Base-by-base conservation (phyloP, 2,113 vertebrate species). In the Emydura subglobosa region DNA sequence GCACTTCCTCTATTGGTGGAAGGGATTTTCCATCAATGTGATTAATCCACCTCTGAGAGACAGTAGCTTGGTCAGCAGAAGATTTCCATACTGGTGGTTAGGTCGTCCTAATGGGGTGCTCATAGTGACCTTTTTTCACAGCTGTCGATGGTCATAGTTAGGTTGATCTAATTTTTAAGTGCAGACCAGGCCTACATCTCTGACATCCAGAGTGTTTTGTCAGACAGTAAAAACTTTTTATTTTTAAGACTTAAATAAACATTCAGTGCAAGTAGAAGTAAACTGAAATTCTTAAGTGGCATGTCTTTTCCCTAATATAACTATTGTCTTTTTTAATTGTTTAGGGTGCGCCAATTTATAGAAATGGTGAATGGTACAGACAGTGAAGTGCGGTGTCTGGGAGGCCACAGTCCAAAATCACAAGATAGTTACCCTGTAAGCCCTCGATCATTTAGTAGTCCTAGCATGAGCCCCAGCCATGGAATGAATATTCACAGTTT, bases 281-380 rank as follows among this genome's bases (percentile, higher is more conserved):
- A 91, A 91, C 83, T 25, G 55, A 88, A 88, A 42, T 27, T 59
- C 55, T 47, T 27, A 55, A 47, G 82, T 42, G 90, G 31, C n/a
- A 39, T 78, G 29, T 82, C 34, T 31, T 50, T 83, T 95, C 22
- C 79, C 82, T 88, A 84, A 85, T 89, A 92, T 93, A 97, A 97
- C 94, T 81, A n/a, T 29, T 91, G 34, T 92, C 25, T 91, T 53
- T 59, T 97, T 89, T 95, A 97, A 57, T 98, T 92, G 94, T 97
- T 97, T 85, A 99, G 99, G 98, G 99, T 99, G 94, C 99, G 99
- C 91, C 99, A 99, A 97, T 99, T 99, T 94, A 99, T 99, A 97
- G 99, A 99, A 98, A 99, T 99, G 99, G 99, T 99, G 98, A 99
- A 99, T 11, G 99, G 99, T 94, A 99, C 99, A 7, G 99, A 99